A percentile compares a stretch with the other conserved stretches of the same genome.
Conservation (phyloP, 2,113 vertebrate species). For the Andinoacara biseriatus region DNA sequence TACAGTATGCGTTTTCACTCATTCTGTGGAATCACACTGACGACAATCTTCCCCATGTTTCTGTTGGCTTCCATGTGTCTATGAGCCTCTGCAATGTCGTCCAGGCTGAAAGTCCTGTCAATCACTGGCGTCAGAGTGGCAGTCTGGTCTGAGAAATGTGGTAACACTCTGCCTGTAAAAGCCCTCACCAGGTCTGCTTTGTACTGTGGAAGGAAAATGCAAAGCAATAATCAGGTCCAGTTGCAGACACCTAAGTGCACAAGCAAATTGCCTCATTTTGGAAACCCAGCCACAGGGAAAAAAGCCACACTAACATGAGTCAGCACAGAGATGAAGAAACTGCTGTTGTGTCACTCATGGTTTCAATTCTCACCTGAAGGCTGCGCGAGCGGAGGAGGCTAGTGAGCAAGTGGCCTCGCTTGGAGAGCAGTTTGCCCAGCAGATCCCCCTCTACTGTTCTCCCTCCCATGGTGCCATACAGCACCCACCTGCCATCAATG, state of each 20-base stretch:
- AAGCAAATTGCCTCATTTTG: neutral
- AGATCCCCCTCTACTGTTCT: slow-evolving; percentile 81
- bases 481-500: slow-evolving; percentile 85
- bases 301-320: neutral
- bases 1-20: neutral
- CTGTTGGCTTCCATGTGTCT: slow-evolving; percentile 82
- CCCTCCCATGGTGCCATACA: slow-evolving; percentile 86
- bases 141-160: slow-evolving; percentile 72
- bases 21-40: slow-evolving; percentile 61
- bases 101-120: slow-evolving; percentile 79
- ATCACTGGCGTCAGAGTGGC: slow-evolving; percentile 75
- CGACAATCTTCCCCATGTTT: slow-evolving; percentile 86
- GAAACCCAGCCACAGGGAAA: neutral
- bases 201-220: slow-evolving; percentile 75
- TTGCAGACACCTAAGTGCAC: too few species aligned
- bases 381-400: slow-evolving; percentile 83
- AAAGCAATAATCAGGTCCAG: neutral
- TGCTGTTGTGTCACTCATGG: neutral
- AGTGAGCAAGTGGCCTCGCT: slow-evolving; percentile 82
- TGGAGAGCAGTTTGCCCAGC: slow-evolving; percentile 83
- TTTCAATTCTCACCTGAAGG: slow-evolving; percentile 75
- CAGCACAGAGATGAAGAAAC: neutral
- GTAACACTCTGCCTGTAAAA: slow-evolving; percentile 79
- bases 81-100: slow-evolving; percentile 81
- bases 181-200: slow-evolving; percentile 83